Evolutionary conservation across 2,888 invertebrate genomes (phyloP).

Genomic region (Athripsodes cinereus): DNA sequence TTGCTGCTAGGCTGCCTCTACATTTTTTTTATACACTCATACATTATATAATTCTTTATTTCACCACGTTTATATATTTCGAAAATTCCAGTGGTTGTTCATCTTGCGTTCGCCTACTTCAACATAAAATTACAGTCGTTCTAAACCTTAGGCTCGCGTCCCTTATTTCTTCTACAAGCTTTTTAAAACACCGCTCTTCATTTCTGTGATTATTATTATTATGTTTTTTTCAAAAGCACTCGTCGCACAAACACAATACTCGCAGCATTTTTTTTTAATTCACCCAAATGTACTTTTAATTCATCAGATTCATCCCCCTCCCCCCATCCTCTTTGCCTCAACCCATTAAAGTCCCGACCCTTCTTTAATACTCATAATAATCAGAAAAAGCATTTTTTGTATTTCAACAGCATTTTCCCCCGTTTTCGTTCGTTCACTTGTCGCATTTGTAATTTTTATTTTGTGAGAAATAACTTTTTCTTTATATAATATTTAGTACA

Average conservation of each 20-base stretch:
- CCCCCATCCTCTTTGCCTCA: background rate
- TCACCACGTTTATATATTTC: background rate
- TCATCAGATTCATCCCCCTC: background rate
- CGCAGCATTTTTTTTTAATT: background rate
- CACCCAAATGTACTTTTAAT: background rate
- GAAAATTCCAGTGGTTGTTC: background rate
- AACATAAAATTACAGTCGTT: background rate
- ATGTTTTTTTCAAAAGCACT: background rate
- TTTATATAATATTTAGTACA: too few relatives aligned
- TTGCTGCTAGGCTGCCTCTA: too few relatives aligned
- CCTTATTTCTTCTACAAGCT: too few relatives aligned
- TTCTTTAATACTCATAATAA: too few relatives aligned
- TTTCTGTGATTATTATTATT: background rate
- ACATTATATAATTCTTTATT: background rate
- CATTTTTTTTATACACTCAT: background rate
- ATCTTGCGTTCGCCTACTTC: background rate
- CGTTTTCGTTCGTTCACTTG: too few relatives aligned
- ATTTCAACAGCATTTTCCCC: too few relatives aligned
- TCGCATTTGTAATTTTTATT: too few relatives aligned
- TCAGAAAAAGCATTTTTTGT: too few relatives aligned
- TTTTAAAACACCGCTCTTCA: background rate
- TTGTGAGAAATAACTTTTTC: too few relatives aligned
- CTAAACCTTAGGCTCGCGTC: too few relatives aligned
- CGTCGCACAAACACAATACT: background rate
- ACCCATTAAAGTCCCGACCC: too few relatives aligned